Conservation (phyloP, 2,888 invertebrate genomes). For the Abscondita cerata region DNA sequence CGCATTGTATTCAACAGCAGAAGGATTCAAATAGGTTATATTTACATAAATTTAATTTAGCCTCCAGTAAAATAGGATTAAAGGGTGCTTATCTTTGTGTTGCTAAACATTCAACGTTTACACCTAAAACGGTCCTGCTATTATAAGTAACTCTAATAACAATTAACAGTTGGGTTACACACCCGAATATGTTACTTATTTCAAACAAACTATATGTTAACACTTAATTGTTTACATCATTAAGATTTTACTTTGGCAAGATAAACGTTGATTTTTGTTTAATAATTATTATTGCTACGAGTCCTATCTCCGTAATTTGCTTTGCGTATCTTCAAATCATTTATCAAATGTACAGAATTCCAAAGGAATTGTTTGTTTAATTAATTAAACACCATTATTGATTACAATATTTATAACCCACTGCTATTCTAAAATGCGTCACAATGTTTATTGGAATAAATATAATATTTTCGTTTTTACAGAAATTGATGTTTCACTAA, state of each 20-base stretch:
- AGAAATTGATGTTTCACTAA: too few species aligned
- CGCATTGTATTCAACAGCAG: conserved; percentile 34
- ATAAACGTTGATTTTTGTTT: too few species aligned
- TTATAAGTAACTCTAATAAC: conserved; percentile 26
- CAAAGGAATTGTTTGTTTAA: too few species aligned
- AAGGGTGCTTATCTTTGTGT: conserved; percentile 29
- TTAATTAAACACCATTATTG: too few species aligned
- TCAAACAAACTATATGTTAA: conserved; percentile 4
- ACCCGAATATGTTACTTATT: conserved; percentile 1
- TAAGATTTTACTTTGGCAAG: neutral
- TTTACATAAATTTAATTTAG: conserved; percentile 43
- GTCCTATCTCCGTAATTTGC: too few species aligned
- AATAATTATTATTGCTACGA: too few species aligned
- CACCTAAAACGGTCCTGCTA: conserved; percentile 27
- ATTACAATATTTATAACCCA: too few species aligned
- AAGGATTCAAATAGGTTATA: conserved; percentile 36
- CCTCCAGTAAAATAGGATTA: conserved; percentile 32
- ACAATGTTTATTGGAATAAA: too few species aligned
- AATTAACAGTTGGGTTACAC: conserved; percentile 13
- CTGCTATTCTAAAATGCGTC: too few species aligned
- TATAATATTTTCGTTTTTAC: too few species aligned
- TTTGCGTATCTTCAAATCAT: too few species aligned
- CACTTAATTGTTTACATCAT: neutral
- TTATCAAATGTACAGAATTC: too few species aligned
- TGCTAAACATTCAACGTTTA: conserved; percentile 30